A percentile compares a stretch with the other conserved stretches of the same genome.
Evolutionary conservation across 2,113 vertebrate species (phyloP).

Genomic region (Spea bombifrons): DNA sequence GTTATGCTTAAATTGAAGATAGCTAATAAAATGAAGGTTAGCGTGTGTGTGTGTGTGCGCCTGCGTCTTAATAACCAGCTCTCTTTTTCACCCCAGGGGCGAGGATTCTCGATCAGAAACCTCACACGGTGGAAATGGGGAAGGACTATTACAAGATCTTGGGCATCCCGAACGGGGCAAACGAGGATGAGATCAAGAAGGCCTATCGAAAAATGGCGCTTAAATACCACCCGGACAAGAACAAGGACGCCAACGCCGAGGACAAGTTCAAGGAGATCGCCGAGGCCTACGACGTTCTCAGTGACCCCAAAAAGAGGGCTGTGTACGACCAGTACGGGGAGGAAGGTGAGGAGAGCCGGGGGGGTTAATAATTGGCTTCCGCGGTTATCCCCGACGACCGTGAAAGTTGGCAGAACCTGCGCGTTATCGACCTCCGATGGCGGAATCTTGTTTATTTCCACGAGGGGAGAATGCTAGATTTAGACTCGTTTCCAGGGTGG

Average conservation of each 20-base stretch:
- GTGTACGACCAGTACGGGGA: constrained; percentile 96
- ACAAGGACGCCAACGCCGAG: constrained; percentile 89
- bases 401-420: no score
- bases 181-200: constrained; percentile 96
- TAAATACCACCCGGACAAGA: constrained; percentile 96
- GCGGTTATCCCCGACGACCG: no score
- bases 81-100: constrained; percentile 46
- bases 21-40: no score
- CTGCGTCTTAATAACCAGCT: no score
- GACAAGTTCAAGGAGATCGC: constrained; percentile 98
- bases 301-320: constrained; percentile 92
- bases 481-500: no score
- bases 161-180: constrained; percentile 86
- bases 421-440: no score
- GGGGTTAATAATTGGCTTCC: background rate
- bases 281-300: constrained; percentile 95
- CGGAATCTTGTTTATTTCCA: no score
- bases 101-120: constrained; percentile 70
- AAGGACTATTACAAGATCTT: constrained; percentile 98
- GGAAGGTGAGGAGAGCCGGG: constrained; percentile 79
- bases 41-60: no score
- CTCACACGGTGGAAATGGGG: constrained; percentile 78
- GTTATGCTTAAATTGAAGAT: no score
- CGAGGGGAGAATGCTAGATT: no score
- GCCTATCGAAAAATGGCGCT: constrained; percentile 96